A percentile compares a stretch with the other conserved stretches of the same genome.
These are phyloP conservation scores for Brachionus asplanchnoidis DNA, from an alignment of 1,140 invertebrate genomes.

Conservation along the genomic window DNA sequence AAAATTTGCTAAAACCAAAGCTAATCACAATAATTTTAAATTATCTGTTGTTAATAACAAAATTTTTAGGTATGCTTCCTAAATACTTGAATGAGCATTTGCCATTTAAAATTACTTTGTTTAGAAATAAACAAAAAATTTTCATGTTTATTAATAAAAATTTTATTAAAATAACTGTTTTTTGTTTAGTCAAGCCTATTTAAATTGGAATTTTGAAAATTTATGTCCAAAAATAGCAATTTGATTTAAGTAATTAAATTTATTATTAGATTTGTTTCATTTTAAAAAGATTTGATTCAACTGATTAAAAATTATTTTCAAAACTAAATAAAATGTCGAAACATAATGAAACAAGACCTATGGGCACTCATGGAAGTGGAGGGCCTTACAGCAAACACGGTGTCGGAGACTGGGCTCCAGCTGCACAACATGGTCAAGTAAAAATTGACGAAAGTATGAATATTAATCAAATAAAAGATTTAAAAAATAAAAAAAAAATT, in stretches of 20 bases:
- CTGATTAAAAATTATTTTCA: not conserved
- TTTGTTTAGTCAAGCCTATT: not conserved
- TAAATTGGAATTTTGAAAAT: not conserved
- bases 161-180: not conserved
- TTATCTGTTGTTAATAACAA: not conserved
- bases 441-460: not conserved
- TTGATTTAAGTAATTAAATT: not conserved
- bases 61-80: constrained; percentile 2
- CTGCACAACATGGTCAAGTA: not conserved
- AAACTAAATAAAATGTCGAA: not conserved
- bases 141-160: constrained; percentile 16
- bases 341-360: not conserved
- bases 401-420: not conserved
- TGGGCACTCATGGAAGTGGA: not conserved
- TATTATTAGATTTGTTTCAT: not conserved
- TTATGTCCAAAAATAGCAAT: not conserved
- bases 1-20: not conserved
- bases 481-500: not conserved
- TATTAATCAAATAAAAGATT: not conserved
- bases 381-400: not conserved
- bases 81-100: not conserved
- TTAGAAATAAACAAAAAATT: not conserved
- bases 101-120: not conserved
- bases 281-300: not conserved
- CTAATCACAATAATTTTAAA: not conserved